Evolutionary conservation across 2,113 vertebrate species (phyloP).

Genomic region (Thamnophis sirtalis): DNA sequence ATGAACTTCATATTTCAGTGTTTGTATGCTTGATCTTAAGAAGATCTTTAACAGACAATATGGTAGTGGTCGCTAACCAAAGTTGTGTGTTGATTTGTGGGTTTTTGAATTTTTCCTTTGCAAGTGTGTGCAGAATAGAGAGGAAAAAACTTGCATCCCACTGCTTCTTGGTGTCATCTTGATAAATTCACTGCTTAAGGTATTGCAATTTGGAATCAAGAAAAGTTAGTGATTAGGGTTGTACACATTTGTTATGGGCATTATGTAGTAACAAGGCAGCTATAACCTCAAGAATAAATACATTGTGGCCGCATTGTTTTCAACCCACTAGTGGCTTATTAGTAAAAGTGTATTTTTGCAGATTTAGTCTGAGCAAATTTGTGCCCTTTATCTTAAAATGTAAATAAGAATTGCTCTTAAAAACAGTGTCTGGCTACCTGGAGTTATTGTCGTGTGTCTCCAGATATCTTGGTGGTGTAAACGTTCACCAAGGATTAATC

Average conservation of each 20-base stretch:
- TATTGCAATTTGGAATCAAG: not conserved
- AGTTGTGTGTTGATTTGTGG: not conserved
- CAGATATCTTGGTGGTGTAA: conserved; percentile 47
- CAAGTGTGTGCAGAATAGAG: not conserved
- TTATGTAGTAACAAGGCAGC: fast-evolving
- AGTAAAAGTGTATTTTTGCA: conserved; percentile 28
- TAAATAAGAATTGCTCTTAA: conserved; percentile 52
- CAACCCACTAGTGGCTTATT: conserved; percentile 21
- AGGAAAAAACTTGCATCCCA: not conserved
- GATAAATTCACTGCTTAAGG: not conserved
- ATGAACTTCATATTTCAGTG: not conserved
- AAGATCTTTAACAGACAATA: not conserved
- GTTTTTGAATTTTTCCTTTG: not conserved
- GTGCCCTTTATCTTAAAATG: conserved; percentile 54
- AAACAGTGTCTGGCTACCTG: conserved; percentile 52
- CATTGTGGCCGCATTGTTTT: not conserved
- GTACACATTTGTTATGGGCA: fast-evolving
- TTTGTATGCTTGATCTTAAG: not conserved
- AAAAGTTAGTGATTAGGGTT: not conserved
- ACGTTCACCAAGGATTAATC: conserved; percentile 45
- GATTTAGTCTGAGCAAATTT: conserved; percentile 42
- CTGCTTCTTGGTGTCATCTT: not conserved
- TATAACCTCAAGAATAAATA: conserved; percentile 14
- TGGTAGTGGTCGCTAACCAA: not conserved
- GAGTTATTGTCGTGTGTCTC: conserved; percentile 45